Base-by-base conservation (phyloP, 1,140 invertebrate species). In the Papilio polytes region DNA sequence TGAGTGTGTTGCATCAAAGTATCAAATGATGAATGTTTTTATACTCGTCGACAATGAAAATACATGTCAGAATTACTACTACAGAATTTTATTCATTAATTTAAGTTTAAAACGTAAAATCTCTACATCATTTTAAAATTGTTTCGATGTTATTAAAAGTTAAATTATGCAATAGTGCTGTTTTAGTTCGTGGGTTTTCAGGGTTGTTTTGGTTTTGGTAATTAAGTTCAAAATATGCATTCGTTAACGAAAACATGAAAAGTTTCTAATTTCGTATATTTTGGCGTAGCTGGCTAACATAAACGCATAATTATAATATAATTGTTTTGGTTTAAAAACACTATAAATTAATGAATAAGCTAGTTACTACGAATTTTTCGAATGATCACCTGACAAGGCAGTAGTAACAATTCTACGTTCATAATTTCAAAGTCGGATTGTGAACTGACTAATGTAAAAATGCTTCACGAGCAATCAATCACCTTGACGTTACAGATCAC, bases 11-110 rank as follows among this genome's bases (percentile, higher is more conserved):
- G 26, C 63, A 66, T 66, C 22, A 31, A 70, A 31, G 26, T 70
- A 70, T 70, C 63, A 70, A 70, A 70, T 70, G 26, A 70, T 70
- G 63, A 36, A 26, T 63, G 59, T 70, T 70, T 66, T 66, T 59
- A 70, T 70, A 31, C 22, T 15, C 22, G 26, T 70, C 63, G 63
- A 70, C 63, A 31, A 70, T 70, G 63, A 31, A 31, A 70, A 31
- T n/a, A 70, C 26, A 70, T 70, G 26, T 7, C 59, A 70, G 26
- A 70, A 15, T 26, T 63, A 13, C 20, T 26, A 15, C 2, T 18
- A 2, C 3, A 15, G 26, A 70, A 13, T 31, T 66, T 66, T 66
- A 66, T 66, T 31, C 22, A 22, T 26, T 36, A 13, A 26, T 31
- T 15, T 36, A 66, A 2, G 9, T 26, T 41, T 26, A 26, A 31